These are phyloP conservation scores for Lydus trimaculatus DNA, from an alignment of 2,888 invertebrate species.

Conservation along the genomic window DNA sequence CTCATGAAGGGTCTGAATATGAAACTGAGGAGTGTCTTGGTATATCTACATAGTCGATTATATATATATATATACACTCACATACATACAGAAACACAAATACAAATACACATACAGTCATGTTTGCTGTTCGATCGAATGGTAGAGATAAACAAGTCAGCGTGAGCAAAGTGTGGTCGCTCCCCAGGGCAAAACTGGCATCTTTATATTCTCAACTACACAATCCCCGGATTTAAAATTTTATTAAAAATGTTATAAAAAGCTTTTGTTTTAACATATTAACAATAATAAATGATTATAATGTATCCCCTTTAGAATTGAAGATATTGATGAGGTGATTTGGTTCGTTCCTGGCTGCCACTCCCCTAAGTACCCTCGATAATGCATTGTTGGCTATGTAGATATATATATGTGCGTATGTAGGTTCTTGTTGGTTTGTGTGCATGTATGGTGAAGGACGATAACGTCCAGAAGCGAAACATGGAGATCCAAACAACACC, in stretches of 20 bases:
- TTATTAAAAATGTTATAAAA: background rate
- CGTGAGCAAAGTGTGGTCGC: slow-evolving; percentile 28
- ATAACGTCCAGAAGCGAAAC: slow-evolving; percentile 31
- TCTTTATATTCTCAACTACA: slow-evolving; percentile 2
- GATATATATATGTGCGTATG: background rate
- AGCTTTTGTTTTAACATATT: background rate
- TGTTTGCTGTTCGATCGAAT: slow-evolving; percentile 35
- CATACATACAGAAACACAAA: background rate
- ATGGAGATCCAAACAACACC: slow-evolving; percentile 27
- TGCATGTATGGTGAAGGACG: slow-evolving; percentile 26
- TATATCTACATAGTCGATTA: background rate
- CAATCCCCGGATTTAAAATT: background rate
- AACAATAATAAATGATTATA: slow-evolving; percentile 5
- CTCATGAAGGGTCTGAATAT: slow-evolving; percentile 17
- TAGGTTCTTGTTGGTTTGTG: slow-evolving; percentile 9
- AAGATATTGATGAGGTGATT: slow-evolving; percentile 29
- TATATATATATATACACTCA: background rate
- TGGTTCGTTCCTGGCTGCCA: slow-evolving; percentile 25
- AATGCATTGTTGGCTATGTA: slow-evolving; percentile 15
- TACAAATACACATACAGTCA: slow-evolving; percentile 22
- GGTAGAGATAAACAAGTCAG: slow-evolving; percentile 34
- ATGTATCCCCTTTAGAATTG: slow-evolving; percentile 23
- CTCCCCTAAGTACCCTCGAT: slow-evolving; percentile 29
- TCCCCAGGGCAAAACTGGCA: slow-evolving; percentile 20
- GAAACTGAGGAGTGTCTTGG: slow-evolving; percentile 29